A percentile compares a stretch with the other conserved stretches of the same genome.
Evolutionary conservation across 2,888 invertebrate genomes (phyloP).

Genomic region (Argyresthia albistria): DNA sequence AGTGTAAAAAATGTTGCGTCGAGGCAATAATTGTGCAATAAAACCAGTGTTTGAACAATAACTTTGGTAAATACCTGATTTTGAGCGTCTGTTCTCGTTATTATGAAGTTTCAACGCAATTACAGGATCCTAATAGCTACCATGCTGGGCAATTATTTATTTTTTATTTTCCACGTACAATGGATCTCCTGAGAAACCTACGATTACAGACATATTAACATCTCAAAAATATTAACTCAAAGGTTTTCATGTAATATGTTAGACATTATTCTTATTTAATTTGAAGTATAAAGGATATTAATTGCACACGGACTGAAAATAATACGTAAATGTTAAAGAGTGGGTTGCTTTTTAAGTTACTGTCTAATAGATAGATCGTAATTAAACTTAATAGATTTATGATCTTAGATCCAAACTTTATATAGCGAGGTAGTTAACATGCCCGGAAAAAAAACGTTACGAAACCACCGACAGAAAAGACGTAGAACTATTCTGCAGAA

Average conservation of each 20-base stretch:
- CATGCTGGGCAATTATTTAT: slow-evolving; percentile 1
- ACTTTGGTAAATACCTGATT: slow-evolving; percentile 1
- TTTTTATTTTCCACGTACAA: slow-evolving; percentile 3
- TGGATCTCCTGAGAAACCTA: slow-evolving; percentile 5
- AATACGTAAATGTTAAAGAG: not conserved
- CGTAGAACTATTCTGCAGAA: not conserved
- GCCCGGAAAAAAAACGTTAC: not conserved
- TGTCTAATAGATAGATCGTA: not conserved
- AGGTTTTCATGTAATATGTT: not conserved
- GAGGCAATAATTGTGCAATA: not conserved
- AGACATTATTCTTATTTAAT: not conserved
- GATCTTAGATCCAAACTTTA: not conserved
- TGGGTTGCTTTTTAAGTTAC: not conserved
- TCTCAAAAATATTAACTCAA: not conserved
- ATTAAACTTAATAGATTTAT: slow-evolving; percentile 3
- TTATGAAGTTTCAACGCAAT: slow-evolving; percentile 1
- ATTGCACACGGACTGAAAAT: not conserved
- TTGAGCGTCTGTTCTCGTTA: not conserved
- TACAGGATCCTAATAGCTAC: slow-evolving; percentile 1
- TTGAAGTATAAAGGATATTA: not conserved
- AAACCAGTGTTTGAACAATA: not conserved
- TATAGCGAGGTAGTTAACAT: no score
- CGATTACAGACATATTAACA: slow-evolving; percentile 2
- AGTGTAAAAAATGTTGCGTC: not conserved
- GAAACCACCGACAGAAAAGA: not conserved